Percentiles rank a stretch among this genome's conserved stretches.
phyloP scores from a whole-genome alignment of 2,113 vertebrate genomes.

The Pagrus major region DNA sequence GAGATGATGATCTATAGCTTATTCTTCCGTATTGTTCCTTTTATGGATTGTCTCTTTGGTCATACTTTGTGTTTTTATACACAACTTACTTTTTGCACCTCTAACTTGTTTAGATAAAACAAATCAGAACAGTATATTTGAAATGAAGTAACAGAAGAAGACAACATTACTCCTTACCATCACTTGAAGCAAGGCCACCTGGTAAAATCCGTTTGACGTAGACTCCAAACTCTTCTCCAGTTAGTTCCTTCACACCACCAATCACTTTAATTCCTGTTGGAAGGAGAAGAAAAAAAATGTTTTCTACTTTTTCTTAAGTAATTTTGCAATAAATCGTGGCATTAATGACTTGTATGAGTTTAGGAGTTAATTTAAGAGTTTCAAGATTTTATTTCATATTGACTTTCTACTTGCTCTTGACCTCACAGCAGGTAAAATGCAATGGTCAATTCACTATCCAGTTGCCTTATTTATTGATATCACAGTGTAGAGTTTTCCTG shows the following conservation, averaged over 20 bases:
- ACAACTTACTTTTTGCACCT: not conserved
- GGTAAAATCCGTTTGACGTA: conserved; percentile 94
- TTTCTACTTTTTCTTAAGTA: not conserved
- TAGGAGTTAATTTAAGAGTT: not conserved
- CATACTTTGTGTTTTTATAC: too few species aligned
- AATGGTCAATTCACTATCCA: too few species aligned
- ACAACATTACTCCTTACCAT: conserved; percentile 79
- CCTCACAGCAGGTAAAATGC: too few species aligned
- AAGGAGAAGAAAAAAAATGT: not conserved
- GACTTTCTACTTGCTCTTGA: too few species aligned
- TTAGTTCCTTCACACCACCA: conserved; percentile 89
- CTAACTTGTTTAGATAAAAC: not conserved
- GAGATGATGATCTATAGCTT: not conserved
- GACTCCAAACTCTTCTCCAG: conserved; percentile 91
- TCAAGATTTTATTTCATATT: too few species aligned
- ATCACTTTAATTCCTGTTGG: conserved; percentile 92
- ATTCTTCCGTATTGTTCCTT: not conserved
- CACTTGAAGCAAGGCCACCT: conserved; percentile 88
- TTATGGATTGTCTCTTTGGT: not conserved
- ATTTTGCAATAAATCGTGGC: too few species aligned
- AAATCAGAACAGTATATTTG: not conserved
- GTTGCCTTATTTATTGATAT: too few species aligned
- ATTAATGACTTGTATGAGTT: too few species aligned
- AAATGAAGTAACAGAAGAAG: not conserved
- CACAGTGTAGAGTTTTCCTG: not conserved